Evolutionary conservation across 2,797 vertebrate species (phyloP), one percentile per base, ranked within the genome.

Genomic region (Philypnodon macrostomus): DNA sequence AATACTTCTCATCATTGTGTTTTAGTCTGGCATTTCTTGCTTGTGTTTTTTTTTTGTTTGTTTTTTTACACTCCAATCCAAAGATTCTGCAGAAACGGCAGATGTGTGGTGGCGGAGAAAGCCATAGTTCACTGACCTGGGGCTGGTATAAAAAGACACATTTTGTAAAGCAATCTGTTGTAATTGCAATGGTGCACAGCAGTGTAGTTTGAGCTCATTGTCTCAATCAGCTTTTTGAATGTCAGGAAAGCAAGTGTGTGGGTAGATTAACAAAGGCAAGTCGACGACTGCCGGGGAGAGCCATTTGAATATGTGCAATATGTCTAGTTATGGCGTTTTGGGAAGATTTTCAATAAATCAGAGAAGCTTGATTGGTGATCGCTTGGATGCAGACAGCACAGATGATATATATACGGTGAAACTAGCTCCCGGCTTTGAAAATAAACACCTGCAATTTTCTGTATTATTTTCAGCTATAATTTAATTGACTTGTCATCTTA

Each of bases 221-320:
- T 71, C 53, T 64, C 53, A 48, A 37, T 70, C 49, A 55, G 48
- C 49, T 59, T 36, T 44, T 36, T 44, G 44, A 74, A 58, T 58
- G 58, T 68, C 57, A 59, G 21, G 27, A 47, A 67, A 49, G 23
- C 46, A 37, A 73, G 37, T 51, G 64, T 53, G 77, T 73, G 63
- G 58, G 66, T 48, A 44, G 60, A 58, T 58, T 11, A 62, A 66
- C 47, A 72, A 68, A 67, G 60, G 53, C 17, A 55, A 58, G 42
- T 55, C 27, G 35, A 47, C n/a, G 46, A 40, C 23, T 52, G 38
- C 36, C 30, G 0, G 1, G 61, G 50, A 57, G 53, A 23, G 7
- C 10, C 16, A 50, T 70, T 68, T 67, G 47, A 62, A 72, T 67
- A 26, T 18, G 32, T 35, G 54, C 37, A 70, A 53, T 52, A 26